Base-by-base conservation (phyloP, 2,113 vertebrate genomes). In the Rutilus rutilus region DNA sequence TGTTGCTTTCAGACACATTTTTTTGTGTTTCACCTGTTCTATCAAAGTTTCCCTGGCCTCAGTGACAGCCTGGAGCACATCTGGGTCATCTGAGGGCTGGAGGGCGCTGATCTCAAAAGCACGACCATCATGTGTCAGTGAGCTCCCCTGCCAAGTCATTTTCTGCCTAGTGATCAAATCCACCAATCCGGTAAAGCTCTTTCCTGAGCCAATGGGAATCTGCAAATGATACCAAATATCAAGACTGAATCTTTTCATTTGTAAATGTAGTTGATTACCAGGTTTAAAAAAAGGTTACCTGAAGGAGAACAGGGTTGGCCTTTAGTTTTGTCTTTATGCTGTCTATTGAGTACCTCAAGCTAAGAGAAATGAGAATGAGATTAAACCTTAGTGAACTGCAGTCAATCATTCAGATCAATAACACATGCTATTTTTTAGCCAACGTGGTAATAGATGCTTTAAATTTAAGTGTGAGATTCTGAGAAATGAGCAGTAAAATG, bases 291-390 rank as follows among this genome's bases (percentile, higher is more conserved):
- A 2, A 54, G 3, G 85, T 91, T 95, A 97, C 98, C 96, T 99
- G 98, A 79, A 99, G 91, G 47, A 98, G 91, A 86, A 99, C 91
- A 86, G 98, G 97, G 45, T 95, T 97, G 81, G 93, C 93, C 92
- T 97, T 97, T 87, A 99, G 88, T 89, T 99, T 99, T 78, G 96
- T 91, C 91, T 90, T 96, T 90, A 99, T 99, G 92, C 97, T 99
- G 84, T 97, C 96, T 87, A 99, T 90, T 60, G 97, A 94, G 50
- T 96, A 96, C 6, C 84, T 90, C 86, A 99, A 94, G 91, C 98
- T 99, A 69, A 6, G 83, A 85, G 57, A 83, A 78, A 47, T 69
- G 6, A 57, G 67, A 73, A 21, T 2, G 30, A 73, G 47, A 15
- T 36, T 17, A 60, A 11, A 82, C 74, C 54, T 74, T 75, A 36